Percentiles rank a stretch among this genome's conserved stretches.
These are phyloP conservation scores for Taeniopygia guttata DNA, from an alignment of 2,797 vertebrate species.

Conservation along the genomic window DNA sequence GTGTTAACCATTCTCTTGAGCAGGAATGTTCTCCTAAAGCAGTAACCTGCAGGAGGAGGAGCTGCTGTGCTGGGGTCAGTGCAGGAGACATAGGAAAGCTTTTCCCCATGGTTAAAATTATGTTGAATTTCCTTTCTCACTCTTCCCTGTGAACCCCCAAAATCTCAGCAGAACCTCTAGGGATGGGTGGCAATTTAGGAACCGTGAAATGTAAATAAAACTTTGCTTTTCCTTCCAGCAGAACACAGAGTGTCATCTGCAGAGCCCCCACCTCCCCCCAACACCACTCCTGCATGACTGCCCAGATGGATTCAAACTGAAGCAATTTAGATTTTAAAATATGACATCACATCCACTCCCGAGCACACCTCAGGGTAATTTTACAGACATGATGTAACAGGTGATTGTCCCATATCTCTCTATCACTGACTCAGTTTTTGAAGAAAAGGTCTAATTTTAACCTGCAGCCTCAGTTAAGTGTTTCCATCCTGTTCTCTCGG, in stretches of 20 bases:
- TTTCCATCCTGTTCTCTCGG: background rate
- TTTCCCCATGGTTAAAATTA: background rate
- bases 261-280: background rate
- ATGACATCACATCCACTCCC: background rate
- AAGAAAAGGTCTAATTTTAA: background rate
- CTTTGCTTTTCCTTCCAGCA: background rate
- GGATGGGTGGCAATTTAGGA: background rate
- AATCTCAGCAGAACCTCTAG: background rate
- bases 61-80: background rate
- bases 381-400: background rate
- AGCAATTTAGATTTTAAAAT: background rate
- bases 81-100: background rate
- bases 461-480: background rate
- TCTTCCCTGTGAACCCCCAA: background rate
- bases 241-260: accelerated
- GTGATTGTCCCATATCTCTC: background rate
- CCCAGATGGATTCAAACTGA: background rate
- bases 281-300: background rate
- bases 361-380: background rate
- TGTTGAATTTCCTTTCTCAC: background rate
- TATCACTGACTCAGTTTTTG: background rate
- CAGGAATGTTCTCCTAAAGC: background rate
- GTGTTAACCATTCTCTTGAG: background rate
- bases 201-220: background rate
- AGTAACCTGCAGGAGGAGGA: background rate